phyloP scores from a whole-genome alignment of 2,113 vertebrate species.

The Cavia porcellus region DNA sequence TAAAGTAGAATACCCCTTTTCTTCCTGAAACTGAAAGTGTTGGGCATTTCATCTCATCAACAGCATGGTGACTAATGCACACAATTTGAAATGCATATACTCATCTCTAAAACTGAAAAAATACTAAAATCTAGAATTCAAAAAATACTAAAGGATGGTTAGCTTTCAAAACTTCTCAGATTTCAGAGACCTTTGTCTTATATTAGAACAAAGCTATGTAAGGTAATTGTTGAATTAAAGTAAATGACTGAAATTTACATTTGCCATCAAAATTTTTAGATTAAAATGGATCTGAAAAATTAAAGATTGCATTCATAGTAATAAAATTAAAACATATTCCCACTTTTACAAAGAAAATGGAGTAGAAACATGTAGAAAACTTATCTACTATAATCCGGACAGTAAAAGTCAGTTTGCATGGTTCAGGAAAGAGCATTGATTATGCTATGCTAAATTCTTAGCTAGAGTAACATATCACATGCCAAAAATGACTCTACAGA shows the following conservation, averaged over 20 bases:
- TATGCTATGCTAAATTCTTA: background rate
- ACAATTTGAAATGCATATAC: too few species aligned
- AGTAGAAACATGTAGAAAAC: background rate
- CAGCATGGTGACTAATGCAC: too few species aligned
- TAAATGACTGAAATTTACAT: background rate
- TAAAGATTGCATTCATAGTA: background rate
- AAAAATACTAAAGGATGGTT: background rate
- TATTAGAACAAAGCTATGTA: background rate
- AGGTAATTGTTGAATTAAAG: background rate
- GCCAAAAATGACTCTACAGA: background rate
- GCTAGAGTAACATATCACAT: background rate
- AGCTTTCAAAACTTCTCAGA: background rate
- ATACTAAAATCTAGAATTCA: background rate
- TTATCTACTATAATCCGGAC: background rate
- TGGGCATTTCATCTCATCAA: too few species aligned
- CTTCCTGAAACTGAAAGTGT: too few species aligned
- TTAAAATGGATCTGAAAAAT: background rate
- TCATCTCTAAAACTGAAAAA: too few species aligned
- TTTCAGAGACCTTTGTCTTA: background rate
- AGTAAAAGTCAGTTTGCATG: background rate
- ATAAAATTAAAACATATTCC: conserved; percentile 8
- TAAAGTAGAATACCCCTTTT: too few species aligned
- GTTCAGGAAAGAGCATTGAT: background rate
- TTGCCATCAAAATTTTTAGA: background rate
- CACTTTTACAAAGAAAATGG: background rate